Evolutionary conservation across 2,888 invertebrate species (phyloP), one percentile per base, ranked within the genome.

Genomic region (Sarcophaga caerulescens): DNA sequence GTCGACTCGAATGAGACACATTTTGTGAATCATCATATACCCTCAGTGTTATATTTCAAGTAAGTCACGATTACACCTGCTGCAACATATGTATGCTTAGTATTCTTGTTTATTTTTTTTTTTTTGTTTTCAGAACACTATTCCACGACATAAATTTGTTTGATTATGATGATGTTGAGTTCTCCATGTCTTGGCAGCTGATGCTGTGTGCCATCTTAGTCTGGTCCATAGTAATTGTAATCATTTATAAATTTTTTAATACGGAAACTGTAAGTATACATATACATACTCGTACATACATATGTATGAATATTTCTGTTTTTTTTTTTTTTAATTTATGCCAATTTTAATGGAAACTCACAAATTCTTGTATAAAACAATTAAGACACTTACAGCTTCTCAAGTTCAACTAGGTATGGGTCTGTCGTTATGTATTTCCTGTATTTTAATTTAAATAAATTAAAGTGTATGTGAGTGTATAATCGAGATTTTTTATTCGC

Each of bases 171-270:
- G 85, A 89, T 69, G 45, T 71, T 65, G 85, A 85, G 0, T 87
- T 76, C n/a, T 83, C 85, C 1, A 84, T 92, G 60, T 92, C 92
- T 0, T 92, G 92, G 92, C 80, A 88, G 14, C 70, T 92, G 45
- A 68, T 89, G 3, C 73, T 88, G 1, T 89, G 88, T 19, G 88
- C 89, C 1, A 0, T 89, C 4, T 4, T 90, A 0, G 21, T 89
- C 12, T 92, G 93, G 92, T 62, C 35, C 0, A 77, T 90, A 0
- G 87, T 92, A 0, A 84, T 87, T 0, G 35, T 83, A 0, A 81
- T 92, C 11, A 89, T 91, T 25, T 88, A 89, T 62, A 89, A 88
- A 59, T 89, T 87, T 12, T 89, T 90, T 0, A 90, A 91, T 59
- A 87, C 89, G 0, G 90, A 88, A 1, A 88, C 88, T 87, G 90